Evolutionary conservation across 92 coral and sea anemone genomes (phyloP).

Genomic region (Palythoa grandiflora): DNA sequence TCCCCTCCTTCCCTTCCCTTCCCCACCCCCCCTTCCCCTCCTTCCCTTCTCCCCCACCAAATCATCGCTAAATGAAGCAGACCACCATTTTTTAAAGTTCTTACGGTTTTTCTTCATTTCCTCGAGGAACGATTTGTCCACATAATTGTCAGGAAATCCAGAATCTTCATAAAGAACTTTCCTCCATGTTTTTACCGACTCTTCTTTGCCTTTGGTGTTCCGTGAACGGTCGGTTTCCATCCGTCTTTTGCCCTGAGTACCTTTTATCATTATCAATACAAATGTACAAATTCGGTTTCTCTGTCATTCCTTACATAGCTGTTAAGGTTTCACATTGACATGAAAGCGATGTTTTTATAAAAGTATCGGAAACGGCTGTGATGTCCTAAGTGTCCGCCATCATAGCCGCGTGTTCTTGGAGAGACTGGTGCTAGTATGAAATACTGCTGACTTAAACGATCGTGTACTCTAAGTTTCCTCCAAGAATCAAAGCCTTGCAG

Average conservation of each 20-base stretch:
- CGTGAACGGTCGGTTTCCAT: neutral
- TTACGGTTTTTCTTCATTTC: constrained; percentile 94
- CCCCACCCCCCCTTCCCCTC: too few relatives aligned
- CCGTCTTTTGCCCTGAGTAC: neutral
- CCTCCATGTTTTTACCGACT: constrained; percentile 65
- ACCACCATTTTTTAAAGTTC: neutral
- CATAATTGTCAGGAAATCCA: constrained; percentile 95
- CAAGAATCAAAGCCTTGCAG: neutral
- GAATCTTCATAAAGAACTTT: constrained; percentile 92
- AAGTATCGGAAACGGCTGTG: neutral
- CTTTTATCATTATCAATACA: neutral
- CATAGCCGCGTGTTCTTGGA: neutral
- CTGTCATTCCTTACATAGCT: neutral
- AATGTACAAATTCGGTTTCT: neutral
- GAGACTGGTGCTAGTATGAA: neutral
- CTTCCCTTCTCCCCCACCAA: too few relatives aligned
- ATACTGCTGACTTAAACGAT: neutral
- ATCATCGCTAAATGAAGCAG: too few relatives aligned
- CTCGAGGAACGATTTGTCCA: constrained; percentile 92
- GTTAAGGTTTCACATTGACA: neutral
- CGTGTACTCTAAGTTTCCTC: neutral
- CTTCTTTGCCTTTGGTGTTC: neutral
- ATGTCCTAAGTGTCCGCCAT: neutral
- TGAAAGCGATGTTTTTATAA: neutral
- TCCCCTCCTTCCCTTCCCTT: too few relatives aligned